Evolutionary conservation across 2,888 invertebrate genomes (phyloP).

Genomic region (Coleophora flavipennella): DNA sequence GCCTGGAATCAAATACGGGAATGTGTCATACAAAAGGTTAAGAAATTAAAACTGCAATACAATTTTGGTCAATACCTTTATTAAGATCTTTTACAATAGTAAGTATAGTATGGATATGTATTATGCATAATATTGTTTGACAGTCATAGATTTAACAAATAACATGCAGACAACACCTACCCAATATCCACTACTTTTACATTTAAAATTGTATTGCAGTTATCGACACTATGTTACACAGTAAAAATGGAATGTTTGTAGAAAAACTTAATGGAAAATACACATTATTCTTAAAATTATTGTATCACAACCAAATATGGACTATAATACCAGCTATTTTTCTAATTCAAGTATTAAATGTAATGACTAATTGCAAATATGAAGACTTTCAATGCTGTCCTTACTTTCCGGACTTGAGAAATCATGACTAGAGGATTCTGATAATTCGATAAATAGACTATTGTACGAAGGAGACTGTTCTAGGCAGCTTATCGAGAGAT

Average conservation of each 20-base stretch:
- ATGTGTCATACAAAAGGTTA: constrained; percentile 28
- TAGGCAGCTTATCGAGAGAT: constrained; percentile 52
- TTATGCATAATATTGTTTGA: constrained; percentile 28
- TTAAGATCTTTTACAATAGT: constrained; percentile 42
- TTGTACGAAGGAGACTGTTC: constrained; percentile 58
- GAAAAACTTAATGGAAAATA: constrained; percentile 9
- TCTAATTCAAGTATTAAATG: constrained; percentile 21
- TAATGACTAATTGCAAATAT: constrained; percentile 32
- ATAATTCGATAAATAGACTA: constrained; percentile 53
- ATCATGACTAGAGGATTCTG: constrained; percentile 52
- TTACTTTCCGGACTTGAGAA: constrained; percentile 54
- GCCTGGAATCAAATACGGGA: constrained; percentile 75
- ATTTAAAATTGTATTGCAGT: constrained; percentile 68
- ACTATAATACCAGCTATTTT: constrained; percentile 24
- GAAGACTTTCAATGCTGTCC: constrained; percentile 44
- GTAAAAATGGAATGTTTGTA: constrained; percentile 10
- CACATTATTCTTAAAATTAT: constrained; percentile 28
- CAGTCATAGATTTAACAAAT: constrained; percentile 40
- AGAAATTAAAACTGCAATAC: constrained; percentile 71
- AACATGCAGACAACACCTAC: constrained; percentile 37
- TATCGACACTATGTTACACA: constrained; percentile 11
- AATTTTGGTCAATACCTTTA: constrained; percentile 57
- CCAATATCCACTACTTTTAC: constrained; percentile 8
- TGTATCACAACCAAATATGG: constrained; percentile 62
- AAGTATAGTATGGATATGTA: constrained; percentile 33